Conservation (phyloP, 2,113 vertebrate genomes). For the Oreotrochilus melanogaster region DNA sequence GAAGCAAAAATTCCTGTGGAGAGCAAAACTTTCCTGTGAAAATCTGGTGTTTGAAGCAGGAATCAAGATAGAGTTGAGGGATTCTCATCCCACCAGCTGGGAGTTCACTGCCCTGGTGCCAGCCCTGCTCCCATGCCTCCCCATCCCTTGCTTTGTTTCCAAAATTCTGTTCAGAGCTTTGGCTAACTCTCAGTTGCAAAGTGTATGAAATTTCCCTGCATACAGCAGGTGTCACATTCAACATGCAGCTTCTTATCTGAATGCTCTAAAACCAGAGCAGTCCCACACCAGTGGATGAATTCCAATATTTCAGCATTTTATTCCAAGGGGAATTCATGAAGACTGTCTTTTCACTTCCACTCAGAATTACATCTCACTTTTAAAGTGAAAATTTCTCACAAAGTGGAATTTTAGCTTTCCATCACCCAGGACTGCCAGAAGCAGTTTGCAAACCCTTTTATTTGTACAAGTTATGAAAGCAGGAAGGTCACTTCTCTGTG, state of each 20-base stretch:
- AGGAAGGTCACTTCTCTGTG: constrained; percentile 18
- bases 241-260: not conserved
- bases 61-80: not conserved
- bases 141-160: not conserved
- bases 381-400: not conserved
- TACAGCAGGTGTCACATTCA: not conserved
- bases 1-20: rapidly evolving
- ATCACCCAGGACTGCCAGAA: not conserved
- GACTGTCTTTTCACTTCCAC: not conserved
- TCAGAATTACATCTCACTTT: constrained; percentile 5
- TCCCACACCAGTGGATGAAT: not conserved
- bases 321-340: not conserved
- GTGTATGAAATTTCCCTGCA: not conserved
- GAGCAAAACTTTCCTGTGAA: not conserved
- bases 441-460: not conserved
- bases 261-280: not conserved
- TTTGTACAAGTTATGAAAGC: constrained; percentile 44
- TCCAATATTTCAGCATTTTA: not conserved
- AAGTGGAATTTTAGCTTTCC: not conserved
- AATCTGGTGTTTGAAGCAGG: not conserved
- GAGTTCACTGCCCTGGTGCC: not conserved
- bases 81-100: rapidly evolving
- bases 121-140: not conserved
- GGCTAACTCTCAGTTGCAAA: not conserved
- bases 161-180: not conserved